Base-by-base conservation (phyloP, 2,888 invertebrate species). In the Willowsia nigromaculata region DNA sequence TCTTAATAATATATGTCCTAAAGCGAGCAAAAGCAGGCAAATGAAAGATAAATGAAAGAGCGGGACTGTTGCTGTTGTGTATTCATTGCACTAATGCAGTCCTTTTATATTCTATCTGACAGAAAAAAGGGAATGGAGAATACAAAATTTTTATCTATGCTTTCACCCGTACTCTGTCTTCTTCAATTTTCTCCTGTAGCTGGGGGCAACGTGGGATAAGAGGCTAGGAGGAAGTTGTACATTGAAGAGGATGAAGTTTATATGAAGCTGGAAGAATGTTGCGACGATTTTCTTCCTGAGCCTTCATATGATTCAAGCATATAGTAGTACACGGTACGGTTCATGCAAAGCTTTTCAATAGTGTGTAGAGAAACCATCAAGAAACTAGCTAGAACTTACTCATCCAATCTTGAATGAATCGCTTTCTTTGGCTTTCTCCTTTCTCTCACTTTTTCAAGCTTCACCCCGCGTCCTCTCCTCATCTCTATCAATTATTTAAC, bases 401-500 rank as follows among this genome's bases (percentile, higher is more conserved):
- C 62, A 78, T 78, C 85, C 85, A 62, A 62, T 85, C 43, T 78
- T 62, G 22, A 25, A 76, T 85, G 78, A 78, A 40, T 78, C 76
- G 74, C 56, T 71, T 59, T 37, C 50, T 53, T 37, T 47, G 30
- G 43, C 59, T 47, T 85, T 59, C 40, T 74, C 37, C 43, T n/a
- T 80, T 59, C 40, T 30, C 33, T 30, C 50, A 47, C 22, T 50
- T 50, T 76, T 76, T 82, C 30, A 43, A 18, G 65, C 82, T 65
- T 82, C 22, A 40, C 11, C n/a, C 30, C 13, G 65, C 47, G 27
- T 62, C 68, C 37, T 50, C 68, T 80, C 59, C 76, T 80, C 86
- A 80, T 86, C 56, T 86, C 86, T 80, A 86, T 86, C 86, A 86
- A 86, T 86, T 80, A 86, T 86, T 86, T 86, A 85, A 68, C 80